Evolutionary conservation across 2,797 vertebrate species (phyloP).

Genomic region (Cheirogaleus major): DNA sequence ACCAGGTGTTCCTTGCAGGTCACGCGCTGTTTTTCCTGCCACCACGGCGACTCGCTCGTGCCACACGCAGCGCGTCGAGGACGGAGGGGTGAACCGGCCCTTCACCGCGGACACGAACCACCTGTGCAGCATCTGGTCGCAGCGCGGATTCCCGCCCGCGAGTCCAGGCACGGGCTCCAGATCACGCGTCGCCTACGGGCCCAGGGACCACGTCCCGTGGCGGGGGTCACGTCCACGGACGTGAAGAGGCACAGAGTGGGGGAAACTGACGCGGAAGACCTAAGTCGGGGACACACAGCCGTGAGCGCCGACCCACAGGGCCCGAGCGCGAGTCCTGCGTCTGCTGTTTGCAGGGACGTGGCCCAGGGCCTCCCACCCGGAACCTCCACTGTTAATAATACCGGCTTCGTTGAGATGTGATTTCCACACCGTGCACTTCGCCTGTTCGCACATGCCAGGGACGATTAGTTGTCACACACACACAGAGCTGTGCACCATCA

Average conservation of each 20-base stretch:
- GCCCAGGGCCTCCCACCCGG: fast-evolving
- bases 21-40: fast-evolving
- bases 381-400: neutral
- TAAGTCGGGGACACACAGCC: fast-evolving
- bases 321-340: neutral
- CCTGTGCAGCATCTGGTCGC: fast-evolving
- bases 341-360: neutral
- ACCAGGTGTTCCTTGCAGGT: neutral
- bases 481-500: neutral
- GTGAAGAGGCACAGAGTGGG: neutral
- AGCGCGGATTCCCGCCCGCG: fast-evolving
- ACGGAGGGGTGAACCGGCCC: fast-evolving
- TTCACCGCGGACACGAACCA: fast-evolving
- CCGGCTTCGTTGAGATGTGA: neutral
- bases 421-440: fast-evolving
- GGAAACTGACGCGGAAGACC: fast-evolving
- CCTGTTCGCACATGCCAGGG: fast-evolving
- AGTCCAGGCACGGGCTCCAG: neutral
- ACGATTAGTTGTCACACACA: too few species aligned
- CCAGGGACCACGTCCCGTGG: fast-evolving
- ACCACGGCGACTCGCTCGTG: fast-evolving
- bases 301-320: neutral
- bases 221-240: fast-evolving
- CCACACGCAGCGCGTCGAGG: neutral
- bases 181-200: fast-evolving